phyloP scores from a whole-genome alignment of 2,113 vertebrate species.

The Scomber scombrus region DNA sequence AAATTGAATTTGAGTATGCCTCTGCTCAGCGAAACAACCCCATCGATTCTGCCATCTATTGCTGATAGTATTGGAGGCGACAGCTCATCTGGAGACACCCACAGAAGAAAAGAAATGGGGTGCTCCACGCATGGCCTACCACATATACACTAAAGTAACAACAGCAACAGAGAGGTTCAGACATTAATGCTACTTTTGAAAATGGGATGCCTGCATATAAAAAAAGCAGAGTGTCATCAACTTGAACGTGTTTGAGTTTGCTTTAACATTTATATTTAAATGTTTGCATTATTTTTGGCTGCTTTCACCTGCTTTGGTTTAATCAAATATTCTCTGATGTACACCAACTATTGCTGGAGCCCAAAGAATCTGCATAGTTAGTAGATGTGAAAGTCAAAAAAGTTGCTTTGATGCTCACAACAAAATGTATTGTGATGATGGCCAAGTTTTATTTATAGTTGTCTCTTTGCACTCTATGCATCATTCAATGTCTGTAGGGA shows the following conservation, averaged over 20 bases:
- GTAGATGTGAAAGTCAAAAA: constrained; percentile 21
- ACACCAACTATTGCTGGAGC: not conserved
- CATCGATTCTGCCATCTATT: constrained; percentile 66
- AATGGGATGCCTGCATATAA: constrained; percentile 10
- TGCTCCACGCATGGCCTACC: constrained; percentile 46
- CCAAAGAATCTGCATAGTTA: not conserved
- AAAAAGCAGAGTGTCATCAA: not conserved
- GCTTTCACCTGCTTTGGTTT: not conserved
- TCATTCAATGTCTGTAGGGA: constrained; percentile 54
- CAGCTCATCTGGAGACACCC: constrained; percentile 69
- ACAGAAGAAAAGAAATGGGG: constrained; percentile 59
- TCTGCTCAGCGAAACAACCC: constrained; percentile 40
- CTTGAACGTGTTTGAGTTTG: constrained; percentile 5
- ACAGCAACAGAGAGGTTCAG: constrained; percentile 29
- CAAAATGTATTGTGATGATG: constrained; percentile 27
- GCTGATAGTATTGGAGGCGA: constrained; percentile 68
- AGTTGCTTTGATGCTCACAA: constrained; percentile 8
- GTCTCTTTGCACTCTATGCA: constrained; percentile 51
- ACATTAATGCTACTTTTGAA: constrained; percentile 35
- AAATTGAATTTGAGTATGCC: constrained; percentile 66
- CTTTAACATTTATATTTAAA: not conserved
- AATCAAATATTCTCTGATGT: not conserved
- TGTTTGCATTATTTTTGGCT: constrained; percentile 17
- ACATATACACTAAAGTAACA: constrained; percentile 29
- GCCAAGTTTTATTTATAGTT: constrained; percentile 58